Conservation (phyloP, 2,797 vertebrate species). For the Pseudomugil tenellus region DNA sequence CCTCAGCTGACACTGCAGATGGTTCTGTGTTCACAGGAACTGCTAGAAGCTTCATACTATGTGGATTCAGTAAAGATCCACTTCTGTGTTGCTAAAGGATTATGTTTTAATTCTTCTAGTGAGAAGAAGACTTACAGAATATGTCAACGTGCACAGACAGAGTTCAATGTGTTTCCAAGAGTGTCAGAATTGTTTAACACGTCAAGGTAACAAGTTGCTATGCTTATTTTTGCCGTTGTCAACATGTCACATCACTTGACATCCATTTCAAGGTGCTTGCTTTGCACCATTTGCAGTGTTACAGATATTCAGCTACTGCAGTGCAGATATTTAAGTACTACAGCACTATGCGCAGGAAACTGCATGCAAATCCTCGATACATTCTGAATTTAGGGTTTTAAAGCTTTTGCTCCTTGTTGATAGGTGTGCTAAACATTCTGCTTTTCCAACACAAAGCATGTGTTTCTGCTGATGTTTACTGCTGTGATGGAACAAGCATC, state of each 20-base stretch:
- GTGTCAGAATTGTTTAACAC: slow-evolving; percentile 46
- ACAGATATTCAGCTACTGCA: slow-evolving; percentile 25
- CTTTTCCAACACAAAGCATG: background rate
- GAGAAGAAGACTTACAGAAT: slow-evolving; percentile 22
- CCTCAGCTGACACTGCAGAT: background rate
- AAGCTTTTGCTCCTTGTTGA: background rate
- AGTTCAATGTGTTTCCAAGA: slow-evolving; percentile 36
- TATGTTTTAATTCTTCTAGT: slow-evolving; percentile 33
- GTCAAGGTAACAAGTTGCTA: slow-evolving; percentile 39
- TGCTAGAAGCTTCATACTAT: background rate
- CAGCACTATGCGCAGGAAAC: background rate
- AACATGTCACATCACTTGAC: slow-evolving; percentile 49
- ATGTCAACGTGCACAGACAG: slow-evolving; percentile 10
- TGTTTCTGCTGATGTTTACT: background rate
- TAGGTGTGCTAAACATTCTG: background rate
- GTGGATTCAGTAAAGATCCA: slow-evolving; percentile 13
- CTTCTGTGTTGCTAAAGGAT: background rate
- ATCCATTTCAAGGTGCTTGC: slow-evolving; percentile 38
- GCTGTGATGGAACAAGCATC: slow-evolving; percentile 3
- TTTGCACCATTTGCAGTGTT: slow-evolving; percentile 21
- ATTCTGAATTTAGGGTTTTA: background rate
- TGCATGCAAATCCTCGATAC: background rate
- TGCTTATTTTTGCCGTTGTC: slow-evolving; percentile 19
- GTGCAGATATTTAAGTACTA: slow-evolving; percentile 6
- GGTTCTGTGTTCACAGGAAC: background rate